These are phyloP conservation scores for Tympanoctomys barrerae DNA, from an alignment of 2,797 vertebrate species.

Conservation along the genomic window DNA sequence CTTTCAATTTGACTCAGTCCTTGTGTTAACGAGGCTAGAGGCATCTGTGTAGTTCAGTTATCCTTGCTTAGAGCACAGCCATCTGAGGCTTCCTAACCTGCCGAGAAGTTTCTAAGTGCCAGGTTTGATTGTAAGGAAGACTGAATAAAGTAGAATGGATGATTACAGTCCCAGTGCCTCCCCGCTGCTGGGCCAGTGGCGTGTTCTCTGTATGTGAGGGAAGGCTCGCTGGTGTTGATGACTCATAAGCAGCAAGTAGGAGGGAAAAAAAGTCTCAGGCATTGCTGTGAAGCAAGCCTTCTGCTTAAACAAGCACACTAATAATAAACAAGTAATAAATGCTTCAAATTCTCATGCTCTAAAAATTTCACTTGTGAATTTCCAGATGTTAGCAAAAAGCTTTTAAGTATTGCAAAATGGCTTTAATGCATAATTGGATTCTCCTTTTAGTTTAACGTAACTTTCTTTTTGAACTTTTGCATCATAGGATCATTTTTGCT, in stretches of 20 bases:
- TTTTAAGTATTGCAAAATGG: background rate
- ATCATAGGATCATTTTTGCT: conserved; percentile 45
- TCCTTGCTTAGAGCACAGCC: background rate
- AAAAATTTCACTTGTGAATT: conserved; percentile 38
- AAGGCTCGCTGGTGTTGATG: conserved; percentile 9
- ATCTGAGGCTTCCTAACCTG: background rate
- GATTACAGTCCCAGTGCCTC: background rate
- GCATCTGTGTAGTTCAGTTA: background rate
- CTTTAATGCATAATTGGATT: background rate
- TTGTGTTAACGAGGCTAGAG: conserved; percentile 2
- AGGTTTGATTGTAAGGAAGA: background rate
- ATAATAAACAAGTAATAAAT: conserved; percentile 39
- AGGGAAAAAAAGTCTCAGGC: conserved; percentile 54
- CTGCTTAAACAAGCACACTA: conserved; percentile 49
- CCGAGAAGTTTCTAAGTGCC: background rate
- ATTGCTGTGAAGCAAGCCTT: background rate
- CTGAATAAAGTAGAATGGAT: background rate
- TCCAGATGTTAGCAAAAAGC: conserved; percentile 51
- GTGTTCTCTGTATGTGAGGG: conserved; percentile 49
- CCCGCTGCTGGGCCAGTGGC: conserved; percentile 17
- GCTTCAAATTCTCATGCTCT: conserved; percentile 45
- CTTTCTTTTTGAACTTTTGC: conserved; percentile 35
- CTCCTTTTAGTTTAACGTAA: conserved; percentile 6
- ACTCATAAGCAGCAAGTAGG: conserved; percentile 68
- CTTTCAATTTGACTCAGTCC: background rate